Conservation (phyloP, 2,797 vertebrate species). For the Enteromius argenteus region DNA sequence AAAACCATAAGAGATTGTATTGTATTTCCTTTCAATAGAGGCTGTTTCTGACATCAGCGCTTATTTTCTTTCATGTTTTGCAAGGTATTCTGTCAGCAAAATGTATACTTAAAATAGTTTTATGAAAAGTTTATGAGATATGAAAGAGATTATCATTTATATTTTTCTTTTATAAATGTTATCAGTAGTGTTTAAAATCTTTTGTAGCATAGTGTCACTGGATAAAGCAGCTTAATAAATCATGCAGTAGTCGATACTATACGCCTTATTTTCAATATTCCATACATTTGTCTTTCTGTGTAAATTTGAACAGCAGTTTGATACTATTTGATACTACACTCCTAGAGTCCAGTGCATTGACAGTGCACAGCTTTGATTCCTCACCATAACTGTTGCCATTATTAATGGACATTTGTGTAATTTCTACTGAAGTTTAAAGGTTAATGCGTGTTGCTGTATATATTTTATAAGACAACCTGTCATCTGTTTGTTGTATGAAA, state of each 20-base stretch:
- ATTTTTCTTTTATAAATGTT: not conserved
- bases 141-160: constrained; percentile 20
- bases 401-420: constrained; percentile 1
- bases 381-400: not conserved
- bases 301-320: constrained; percentile 1
- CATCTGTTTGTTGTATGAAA: constrained; percentile 38
- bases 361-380: not conserved
- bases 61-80: constrained; percentile 30
- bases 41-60: constrained; percentile 25
- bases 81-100: constrained; percentile 29
- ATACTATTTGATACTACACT: not conserved
- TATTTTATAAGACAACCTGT: constrained; percentile 25
- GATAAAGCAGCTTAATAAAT: not conserved
- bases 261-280: not conserved
- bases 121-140: not conserved
- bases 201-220: constrained; percentile 1
- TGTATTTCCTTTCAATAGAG: constrained; percentile 22
- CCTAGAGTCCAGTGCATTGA: not conserved
- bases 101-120: not conserved
- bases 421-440: constrained; percentile 36
- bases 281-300: not conserved
- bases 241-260: not conserved
- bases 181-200: not conserved
- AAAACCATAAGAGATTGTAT: constrained; percentile 8
- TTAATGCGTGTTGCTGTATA: constrained; percentile 20